These are phyloP conservation scores for Champsocephalus gunnari DNA, from an alignment of 2,797 vertebrate species.

Conservation along the genomic window DNA sequence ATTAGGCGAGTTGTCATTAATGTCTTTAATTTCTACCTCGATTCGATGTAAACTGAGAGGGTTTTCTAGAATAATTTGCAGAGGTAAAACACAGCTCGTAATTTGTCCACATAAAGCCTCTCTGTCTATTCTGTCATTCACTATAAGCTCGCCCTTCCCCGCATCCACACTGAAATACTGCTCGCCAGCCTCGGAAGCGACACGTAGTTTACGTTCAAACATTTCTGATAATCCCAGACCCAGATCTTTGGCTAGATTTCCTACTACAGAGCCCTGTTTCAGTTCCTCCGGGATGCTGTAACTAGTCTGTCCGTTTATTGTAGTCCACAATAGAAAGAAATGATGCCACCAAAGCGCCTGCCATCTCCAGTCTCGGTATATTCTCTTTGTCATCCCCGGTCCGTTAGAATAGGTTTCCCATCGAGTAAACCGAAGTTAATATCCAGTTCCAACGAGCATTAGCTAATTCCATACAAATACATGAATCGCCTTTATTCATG, in stretches of 20 bases:
- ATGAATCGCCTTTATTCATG: too few relatives aligned
- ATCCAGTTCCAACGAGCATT: too few relatives aligned
- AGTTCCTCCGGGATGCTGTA: constrained; percentile 79
- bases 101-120: constrained; percentile 85
- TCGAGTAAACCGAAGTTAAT: background rate
- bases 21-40: constrained; percentile 85
- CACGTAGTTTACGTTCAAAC: constrained; percentile 41
- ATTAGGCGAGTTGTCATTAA: constrained; percentile 84
- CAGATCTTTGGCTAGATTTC: constrained; percentile 84
- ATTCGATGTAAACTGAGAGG: constrained; percentile 83
- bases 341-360: constrained; percentile 54
- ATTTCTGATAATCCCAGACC: constrained; percentile 67
- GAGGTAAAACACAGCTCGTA: constrained; percentile 78
- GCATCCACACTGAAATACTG: constrained; percentile 81
- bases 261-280: constrained; percentile 72
- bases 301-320: constrained; percentile 63
- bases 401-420: constrained; percentile 21
- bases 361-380: constrained; percentile 60
- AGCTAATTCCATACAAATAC: too few relatives aligned
- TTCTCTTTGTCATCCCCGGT: constrained; percentile 53
- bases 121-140: constrained; percentile 82
- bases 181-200: constrained; percentile 69
- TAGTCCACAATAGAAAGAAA: constrained; percentile 60
- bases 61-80: constrained; percentile 85
- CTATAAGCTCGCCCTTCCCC: constrained; percentile 78